Evolutionary conservation across 2,113 vertebrate species (phyloP), one percentile per base, ranked within the genome.

Genomic region (Hippocampus comes): DNA sequence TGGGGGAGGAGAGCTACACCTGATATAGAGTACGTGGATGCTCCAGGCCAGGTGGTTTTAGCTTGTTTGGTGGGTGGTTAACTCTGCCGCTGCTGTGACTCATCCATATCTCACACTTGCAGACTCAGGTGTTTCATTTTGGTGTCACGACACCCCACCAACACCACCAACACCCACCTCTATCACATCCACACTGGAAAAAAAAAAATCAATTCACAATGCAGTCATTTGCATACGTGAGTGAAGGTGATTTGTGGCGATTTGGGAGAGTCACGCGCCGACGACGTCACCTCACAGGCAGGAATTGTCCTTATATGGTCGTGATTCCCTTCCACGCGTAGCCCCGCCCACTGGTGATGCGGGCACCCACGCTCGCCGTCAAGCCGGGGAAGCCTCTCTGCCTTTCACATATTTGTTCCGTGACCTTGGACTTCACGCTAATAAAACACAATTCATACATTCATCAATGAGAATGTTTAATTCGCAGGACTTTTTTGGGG

Each of bases 231-330:
- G 38, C 20, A 65, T 23, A 42, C 15, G 38, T 65, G 38, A 65
- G 63, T 3, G 21, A 65, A 65, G 38, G 25, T 60, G 57, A 60
- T 60, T 60, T 30, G 25, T 43, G 38, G 25, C 30, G 57, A 60
- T 60, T 60, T 30, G 25, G 34, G 34, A 64, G 60, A 64, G 10
- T 30, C 49, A 51, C 12, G 12, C 66, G 15, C 43, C 38, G 5
- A 68, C 41, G 43, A 25, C 42, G 65, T 51, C 65, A n/a, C n/a
- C 64, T 43, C 38, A 7, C 14, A 18, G n/a, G n/a, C 46, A 67
- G 89, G 89, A 90, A 88, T 75, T 76, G 69, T 72, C 90, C 90
- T 87, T 73, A 91, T 89, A 90, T 87, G 90, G 90, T 43, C 43
- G 75, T 67, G 81, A 76, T 63, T 51, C 77, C 85, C 79, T 64